Conservation (phyloP, 2,797 vertebrate genomes). For the Sebastes trivittatus region DNA sequence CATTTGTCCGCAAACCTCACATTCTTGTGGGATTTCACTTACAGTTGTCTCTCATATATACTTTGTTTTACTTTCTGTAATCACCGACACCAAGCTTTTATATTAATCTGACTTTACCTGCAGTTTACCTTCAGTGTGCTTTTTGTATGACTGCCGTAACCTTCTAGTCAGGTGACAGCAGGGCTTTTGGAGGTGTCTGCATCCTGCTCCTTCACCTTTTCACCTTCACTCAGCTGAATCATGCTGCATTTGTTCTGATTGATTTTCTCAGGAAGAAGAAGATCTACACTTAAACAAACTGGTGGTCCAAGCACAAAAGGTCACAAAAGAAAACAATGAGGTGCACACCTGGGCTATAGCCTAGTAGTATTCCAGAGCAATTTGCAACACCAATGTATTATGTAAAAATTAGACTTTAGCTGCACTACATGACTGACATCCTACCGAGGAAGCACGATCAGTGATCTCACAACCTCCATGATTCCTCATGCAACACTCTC, state of each 20-base stretch:
- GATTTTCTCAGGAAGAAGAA: not conserved
- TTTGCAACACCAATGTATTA: not conserved
- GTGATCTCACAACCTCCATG: not conserved
- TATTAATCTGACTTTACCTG: not conserved
- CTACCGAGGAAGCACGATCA: not conserved
- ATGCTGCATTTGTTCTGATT: not conserved
- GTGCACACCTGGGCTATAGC: not conserved
- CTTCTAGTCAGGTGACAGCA: not conserved
- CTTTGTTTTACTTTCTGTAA: not conserved
- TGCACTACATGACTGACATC: not conserved
- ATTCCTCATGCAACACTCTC: not conserved
- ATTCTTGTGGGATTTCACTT: not conserved
- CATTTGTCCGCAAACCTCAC: not conserved
- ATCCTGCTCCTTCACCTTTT: slow-evolving; percentile 13
- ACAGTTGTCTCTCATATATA: too few species aligned
- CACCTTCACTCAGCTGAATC: not conserved
- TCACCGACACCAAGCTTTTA: not conserved
- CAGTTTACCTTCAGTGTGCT: not conserved
- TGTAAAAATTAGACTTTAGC: not conserved
- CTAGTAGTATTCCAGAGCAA: not conserved
- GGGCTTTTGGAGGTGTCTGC: not conserved
- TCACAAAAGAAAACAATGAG: not conserved
- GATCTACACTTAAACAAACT: not conserved
- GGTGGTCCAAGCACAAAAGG: not conserved
- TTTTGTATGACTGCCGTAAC: not conserved